Base-by-base conservation (phyloP, 1,140 invertebrate genomes). In the Conus ventricosus region DNA sequence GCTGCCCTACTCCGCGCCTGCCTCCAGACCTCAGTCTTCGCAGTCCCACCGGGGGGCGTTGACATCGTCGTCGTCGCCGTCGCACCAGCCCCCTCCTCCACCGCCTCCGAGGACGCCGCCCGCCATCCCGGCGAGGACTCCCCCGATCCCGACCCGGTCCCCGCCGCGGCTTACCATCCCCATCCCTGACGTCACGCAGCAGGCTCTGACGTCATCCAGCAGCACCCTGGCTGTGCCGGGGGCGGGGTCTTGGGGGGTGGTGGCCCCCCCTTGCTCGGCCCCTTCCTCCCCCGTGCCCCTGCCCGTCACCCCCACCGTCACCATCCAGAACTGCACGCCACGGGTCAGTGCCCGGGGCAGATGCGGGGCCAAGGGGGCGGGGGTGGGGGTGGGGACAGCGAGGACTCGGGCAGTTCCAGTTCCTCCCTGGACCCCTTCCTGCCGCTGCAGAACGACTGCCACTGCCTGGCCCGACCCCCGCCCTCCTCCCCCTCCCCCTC, bases 231-330 rank as follows among this genome's bases (percentile, higher is more conserved):
- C 67, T 25, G 85, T 87, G 51, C 85, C 85, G 17, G 54, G 53
- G 80, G 25, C 25, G 11, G 25, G 76, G 76, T 7, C 6, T 5
- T 39, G 6, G 25, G 11, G 10, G 76, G 3, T 2, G 4, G 8
- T 13, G 27, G n/a, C 57, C 10, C 13, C 4, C 57, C 13, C 54
- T 23, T 53, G 27, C 6, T 85, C 85, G 25, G 85, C 85, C 71
- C 85, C 85, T n/a, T n/a, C 85, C 57, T 90, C 89, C 54, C 87
- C 89, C 23, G 85, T 90, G 84, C 91, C 91, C 81, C 75, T 91
- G 23, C 91, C 91, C 39, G 89, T 91, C 13, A 91, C 91, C 0
- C 91, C 91, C 10, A 90, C 88, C 20, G 88, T 91, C 27, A 91
- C 84, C 54, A 91, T 91, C 51, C 91, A 91, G 63, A 90, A 91